phyloP scores from a whole-genome alignment of 2,797 vertebrate species.

The Coendou prehensilis region DNA sequence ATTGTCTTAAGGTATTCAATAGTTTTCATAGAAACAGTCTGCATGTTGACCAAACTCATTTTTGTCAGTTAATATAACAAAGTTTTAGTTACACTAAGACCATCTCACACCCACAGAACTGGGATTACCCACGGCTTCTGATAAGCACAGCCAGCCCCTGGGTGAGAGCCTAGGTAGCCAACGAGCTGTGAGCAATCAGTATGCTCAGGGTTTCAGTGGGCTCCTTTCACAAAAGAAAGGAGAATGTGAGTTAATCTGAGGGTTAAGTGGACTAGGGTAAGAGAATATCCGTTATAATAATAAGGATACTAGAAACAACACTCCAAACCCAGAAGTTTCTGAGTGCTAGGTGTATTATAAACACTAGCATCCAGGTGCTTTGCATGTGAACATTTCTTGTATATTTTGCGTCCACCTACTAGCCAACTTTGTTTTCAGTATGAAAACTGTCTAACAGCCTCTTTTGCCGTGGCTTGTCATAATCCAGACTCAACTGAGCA shows the following conservation, averaged over 20 bases:
- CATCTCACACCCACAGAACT: neutral
- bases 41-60: neutral
- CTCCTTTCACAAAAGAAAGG: neutral
- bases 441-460: neutral
- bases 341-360: neutral
- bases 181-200: neutral
- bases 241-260: neutral
- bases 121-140: neutral
- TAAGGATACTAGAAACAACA: neutral
- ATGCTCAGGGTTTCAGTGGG: neutral
- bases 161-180: neutral
- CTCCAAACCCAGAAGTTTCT: neutral
- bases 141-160: neutral
- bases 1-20: neutral
- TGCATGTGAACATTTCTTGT: neutral
- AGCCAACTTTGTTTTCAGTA: neutral
- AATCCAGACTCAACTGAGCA: neutral
- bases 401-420: neutral
- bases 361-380: neutral
- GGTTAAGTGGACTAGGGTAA: neutral
- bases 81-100: neutral
- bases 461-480: neutral
- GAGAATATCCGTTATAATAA: neutral
- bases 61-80: neutral
- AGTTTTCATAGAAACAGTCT: constrained; percentile 1